phyloP scores from a whole-genome alignment of 2,797 vertebrate genomes.

The Eutrigla gurnardus region DNA sequence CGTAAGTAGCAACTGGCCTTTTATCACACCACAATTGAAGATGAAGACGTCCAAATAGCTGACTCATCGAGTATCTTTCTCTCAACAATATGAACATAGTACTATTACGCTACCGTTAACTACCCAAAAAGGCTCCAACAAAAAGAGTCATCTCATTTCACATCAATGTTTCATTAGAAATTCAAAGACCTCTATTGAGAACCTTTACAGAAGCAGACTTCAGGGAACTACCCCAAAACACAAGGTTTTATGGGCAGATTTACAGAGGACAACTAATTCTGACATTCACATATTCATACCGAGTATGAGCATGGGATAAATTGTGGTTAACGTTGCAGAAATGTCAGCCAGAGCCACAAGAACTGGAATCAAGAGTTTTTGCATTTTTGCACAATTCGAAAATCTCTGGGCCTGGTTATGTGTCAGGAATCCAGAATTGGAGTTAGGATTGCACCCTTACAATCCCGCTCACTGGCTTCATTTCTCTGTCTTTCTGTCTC shows the following conservation, averaged over 20 bases:
- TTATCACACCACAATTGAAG: background rate
- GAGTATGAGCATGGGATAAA: background rate
- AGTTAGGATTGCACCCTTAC: background rate
- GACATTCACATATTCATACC: background rate
- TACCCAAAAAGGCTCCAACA: background rate
- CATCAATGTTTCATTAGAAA: background rate
- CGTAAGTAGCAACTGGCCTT: conserved; percentile 81
- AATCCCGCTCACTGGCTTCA: background rate
- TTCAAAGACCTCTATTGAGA: background rate
- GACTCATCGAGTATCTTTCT: background rate
- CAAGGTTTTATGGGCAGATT: background rate
- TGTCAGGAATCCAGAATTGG: background rate
- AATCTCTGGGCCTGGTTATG: background rate
- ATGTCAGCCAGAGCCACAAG: background rate
- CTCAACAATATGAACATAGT: background rate
- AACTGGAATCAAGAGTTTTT: background rate
- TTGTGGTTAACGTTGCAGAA: background rate
- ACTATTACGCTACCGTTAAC: background rate
- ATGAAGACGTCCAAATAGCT: background rate
- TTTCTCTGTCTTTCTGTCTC: background rate
- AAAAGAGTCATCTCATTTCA: background rate
- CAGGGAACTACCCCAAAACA: background rate
- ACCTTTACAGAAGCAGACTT: background rate
- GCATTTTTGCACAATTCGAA: background rate
- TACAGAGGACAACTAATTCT: background rate